Evolutionary conservation across 2,888 invertebrate species (phyloP).

Genomic region (Unio pictorum): DNA sequence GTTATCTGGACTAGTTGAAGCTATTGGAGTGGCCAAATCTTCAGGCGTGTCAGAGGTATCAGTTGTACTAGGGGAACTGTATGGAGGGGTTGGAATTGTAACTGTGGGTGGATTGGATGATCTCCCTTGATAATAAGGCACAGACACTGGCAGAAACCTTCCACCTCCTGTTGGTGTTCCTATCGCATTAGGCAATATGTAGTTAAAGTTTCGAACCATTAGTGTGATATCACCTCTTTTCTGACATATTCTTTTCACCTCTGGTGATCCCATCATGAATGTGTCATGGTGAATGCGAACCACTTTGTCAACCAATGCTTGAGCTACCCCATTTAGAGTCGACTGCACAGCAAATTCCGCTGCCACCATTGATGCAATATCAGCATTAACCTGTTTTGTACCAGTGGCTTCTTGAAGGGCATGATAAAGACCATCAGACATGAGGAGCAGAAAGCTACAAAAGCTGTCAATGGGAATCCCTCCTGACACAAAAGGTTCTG

Average conservation of each 20-base stretch:
- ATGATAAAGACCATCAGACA: slow-evolving; percentile 89
- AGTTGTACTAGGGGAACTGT: slow-evolving; percentile 13
- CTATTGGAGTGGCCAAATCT: slow-evolving; percentile 30
- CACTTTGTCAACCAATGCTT: slow-evolving; percentile 87
- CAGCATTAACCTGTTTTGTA: slow-evolving; percentile 79
- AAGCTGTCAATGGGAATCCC: slow-evolving; percentile 85
- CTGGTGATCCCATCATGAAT: slow-evolving; percentile 75
- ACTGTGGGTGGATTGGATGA: slow-evolving; percentile 32
- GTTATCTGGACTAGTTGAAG: slow-evolving; percentile 28
- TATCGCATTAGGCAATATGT: slow-evolving; percentile 79
- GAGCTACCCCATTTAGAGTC: slow-evolving; percentile 86
- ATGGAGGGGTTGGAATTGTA: slow-evolving; percentile 29
- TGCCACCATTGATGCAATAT: slow-evolving; percentile 66
- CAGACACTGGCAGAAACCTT: slow-evolving; percentile 40
- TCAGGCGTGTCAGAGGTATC: slow-evolving; percentile 15
- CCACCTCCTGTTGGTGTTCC: slow-evolving; percentile 63
- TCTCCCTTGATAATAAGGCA: slow-evolving; percentile 37
- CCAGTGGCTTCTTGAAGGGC: slow-evolving; percentile 85
- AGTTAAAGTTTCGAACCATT: slow-evolving; percentile 89
- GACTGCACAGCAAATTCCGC: slow-evolving; percentile 81
- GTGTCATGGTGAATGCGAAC: slow-evolving; percentile 87
- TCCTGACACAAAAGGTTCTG: slow-evolving; percentile 84
- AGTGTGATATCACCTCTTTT: slow-evolving; percentile 89
- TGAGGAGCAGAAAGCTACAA: slow-evolving; percentile 85
- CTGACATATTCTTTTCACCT: slow-evolving; percentile 62